Conservation (phyloP, 2,888 invertebrate species). For the Leucozona laternaria region DNA sequence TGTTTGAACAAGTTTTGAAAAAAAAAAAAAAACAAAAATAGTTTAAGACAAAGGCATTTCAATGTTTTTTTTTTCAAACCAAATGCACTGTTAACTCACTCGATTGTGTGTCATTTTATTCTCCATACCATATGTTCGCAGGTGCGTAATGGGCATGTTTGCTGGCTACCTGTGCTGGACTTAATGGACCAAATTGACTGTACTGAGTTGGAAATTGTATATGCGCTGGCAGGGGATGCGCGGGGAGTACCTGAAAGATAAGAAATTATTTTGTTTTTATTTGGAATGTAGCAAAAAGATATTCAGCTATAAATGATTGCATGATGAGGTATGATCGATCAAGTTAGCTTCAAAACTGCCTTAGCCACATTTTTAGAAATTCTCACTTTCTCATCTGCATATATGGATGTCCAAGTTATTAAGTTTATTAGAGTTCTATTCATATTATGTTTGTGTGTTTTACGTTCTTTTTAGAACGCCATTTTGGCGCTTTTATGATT, state of each 20-base stretch:
- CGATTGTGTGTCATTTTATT: constrained; percentile 80
- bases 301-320: not conserved
- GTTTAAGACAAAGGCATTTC: constrained; percentile 34
- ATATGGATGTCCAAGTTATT: too few relatives aligned
- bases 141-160: constrained; percentile 84
- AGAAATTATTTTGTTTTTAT: not conserved
- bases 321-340: not conserved
- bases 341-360: not conserved
- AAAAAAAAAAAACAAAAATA: not conserved
- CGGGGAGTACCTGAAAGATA: constrained; percentile 85
- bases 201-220: constrained; percentile 90
- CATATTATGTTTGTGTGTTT: too few relatives aligned
- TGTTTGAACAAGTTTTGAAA: not conserved
- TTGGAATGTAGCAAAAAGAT: not conserved
- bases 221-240: constrained; percentile 92
- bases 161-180: constrained; percentile 84
- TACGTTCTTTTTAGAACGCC: too few relatives aligned
- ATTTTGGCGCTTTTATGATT: too few relatives aligned
- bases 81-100: constrained; percentile 77
- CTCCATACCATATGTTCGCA: constrained; percentile 84
- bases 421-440: too few relatives aligned
- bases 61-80: constrained; percentile 11
- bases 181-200: constrained; percentile 84
- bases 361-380: not conserved
- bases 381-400: too few relatives aligned